Percentiles rank a stretch among this genome's conserved stretches.
These are phyloP conservation scores for Onychomys torridus DNA, from an alignment of 2,797 vertebrate species.

Conservation along the genomic window DNA sequence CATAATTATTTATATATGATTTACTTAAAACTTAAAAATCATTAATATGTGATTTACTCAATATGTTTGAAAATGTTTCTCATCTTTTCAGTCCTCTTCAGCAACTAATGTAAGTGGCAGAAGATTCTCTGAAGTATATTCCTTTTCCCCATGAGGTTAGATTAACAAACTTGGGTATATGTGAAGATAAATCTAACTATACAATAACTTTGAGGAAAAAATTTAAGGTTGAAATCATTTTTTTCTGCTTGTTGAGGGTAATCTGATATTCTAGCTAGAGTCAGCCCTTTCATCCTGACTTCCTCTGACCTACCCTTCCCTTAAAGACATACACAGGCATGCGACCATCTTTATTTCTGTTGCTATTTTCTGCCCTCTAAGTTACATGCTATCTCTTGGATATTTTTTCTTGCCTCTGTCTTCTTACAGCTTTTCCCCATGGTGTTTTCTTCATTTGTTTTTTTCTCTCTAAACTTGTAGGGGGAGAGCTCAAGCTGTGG, in stretches of 20 bases:
- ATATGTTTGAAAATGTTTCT: neutral
- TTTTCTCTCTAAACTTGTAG: neutral
- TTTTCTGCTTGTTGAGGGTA: neutral
- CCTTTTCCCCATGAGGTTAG: neutral
- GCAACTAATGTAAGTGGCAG: neutral
- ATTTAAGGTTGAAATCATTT: neutral
- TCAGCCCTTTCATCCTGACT: neutral
- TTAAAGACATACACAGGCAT: neutral
- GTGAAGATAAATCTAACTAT: slow-evolving; percentile 5
- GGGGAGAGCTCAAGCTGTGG: neutral
- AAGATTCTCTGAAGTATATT: neutral
- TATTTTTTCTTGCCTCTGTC: slow-evolving; percentile 4
- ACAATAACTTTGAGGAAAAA: neutral
- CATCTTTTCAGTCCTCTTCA: neutral
- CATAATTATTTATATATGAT: neutral
- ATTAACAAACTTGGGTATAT: neutral
- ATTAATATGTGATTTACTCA: neutral
- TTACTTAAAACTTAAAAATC: neutral
- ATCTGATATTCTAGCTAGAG: neutral
- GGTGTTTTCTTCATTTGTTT: neutral
- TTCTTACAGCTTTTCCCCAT: slow-evolving; percentile 16
- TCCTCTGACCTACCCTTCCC: neutral
- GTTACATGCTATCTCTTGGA: neutral
- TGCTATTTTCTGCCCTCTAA: neutral
- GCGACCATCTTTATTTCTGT: neutral